Percentiles rank a stretch among this genome's conserved stretches.
Conservation (phyloP, 2,113 vertebrate species). For the Girardinichthys multiradiatus region DNA sequence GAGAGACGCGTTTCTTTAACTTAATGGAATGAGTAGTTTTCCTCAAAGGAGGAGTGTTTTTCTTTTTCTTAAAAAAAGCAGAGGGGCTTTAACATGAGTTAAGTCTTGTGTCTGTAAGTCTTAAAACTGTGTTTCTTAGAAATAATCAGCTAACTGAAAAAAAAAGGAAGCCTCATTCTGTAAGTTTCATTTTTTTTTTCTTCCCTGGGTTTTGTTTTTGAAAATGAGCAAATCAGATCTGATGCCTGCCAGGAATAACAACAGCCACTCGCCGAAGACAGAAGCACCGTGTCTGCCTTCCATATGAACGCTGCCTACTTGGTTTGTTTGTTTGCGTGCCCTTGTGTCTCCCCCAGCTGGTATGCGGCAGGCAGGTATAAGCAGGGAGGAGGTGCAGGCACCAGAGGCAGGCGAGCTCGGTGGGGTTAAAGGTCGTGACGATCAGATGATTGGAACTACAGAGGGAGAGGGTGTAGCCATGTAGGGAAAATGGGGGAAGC, state of each 20-base stretch:
- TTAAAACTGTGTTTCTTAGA: not conserved
- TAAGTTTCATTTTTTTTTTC: slow-evolving; percentile 21
- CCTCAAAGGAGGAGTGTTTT: slow-evolving; percentile 14
- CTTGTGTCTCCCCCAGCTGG: slow-evolving; percentile 45
- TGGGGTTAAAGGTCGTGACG: slow-evolving; percentile 75
- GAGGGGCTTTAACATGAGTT: slow-evolving; percentile 17
- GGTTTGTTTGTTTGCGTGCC: slow-evolving; percentile 61
- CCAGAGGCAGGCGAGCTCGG: slow-evolving; percentile 34
- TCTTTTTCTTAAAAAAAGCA: slow-evolving; percentile 1
- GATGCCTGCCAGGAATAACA: slow-evolving; percentile 24
- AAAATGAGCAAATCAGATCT: slow-evolving; percentile 37
- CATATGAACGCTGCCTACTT: slow-evolving; percentile 44
- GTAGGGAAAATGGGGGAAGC: slow-evolving; percentile 89
- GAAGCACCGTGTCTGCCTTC: slow-evolving; percentile 28
- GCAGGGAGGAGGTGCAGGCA: slow-evolving; percentile 13
- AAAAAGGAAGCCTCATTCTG: slow-evolving; percentile 8
- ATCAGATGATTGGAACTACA: slow-evolving; percentile 76
- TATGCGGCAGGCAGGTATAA: slow-evolving; percentile 41
- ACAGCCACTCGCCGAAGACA: slow-evolving; percentile 18
- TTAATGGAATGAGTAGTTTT: slow-evolving; percentile 42
- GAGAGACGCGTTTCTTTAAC: slow-evolving; percentile 25
- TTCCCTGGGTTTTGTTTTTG: slow-evolving; percentile 7
- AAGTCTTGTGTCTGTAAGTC: slow-evolving; percentile 24
- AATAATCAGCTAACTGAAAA: slow-evolving; percentile 16
- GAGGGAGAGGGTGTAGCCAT: slow-evolving; percentile 70